Evolutionary conservation across 1,140 invertebrate genomes (phyloP).

Genomic region (Brachystomella parvula): DNA sequence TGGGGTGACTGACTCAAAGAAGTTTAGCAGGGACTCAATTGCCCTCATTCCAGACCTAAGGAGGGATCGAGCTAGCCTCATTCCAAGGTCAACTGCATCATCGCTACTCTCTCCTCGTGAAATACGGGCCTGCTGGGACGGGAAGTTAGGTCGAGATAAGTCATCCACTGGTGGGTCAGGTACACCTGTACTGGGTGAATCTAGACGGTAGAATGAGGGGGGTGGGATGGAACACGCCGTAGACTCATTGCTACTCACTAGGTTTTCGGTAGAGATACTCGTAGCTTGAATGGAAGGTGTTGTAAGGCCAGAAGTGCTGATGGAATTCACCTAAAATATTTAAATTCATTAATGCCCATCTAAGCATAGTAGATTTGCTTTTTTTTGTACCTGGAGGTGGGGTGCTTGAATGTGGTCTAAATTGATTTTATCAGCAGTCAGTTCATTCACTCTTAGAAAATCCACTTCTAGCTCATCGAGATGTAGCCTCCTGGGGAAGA

Average conservation of each 20-base stretch:
- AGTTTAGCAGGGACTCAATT: conserved; percentile 28
- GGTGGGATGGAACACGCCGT: conserved; percentile 30
- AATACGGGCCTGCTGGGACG: not conserved
- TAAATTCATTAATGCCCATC: conserved; percentile 6
- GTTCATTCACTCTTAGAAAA: conserved; percentile 33
- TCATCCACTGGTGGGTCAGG: not conserved
- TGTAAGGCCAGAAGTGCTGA: conserved; percentile 25
- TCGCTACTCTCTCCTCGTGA: conserved; percentile 13
- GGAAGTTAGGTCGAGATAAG: not conserved
- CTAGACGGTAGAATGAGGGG: conserved; percentile 31
- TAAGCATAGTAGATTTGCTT: not conserved
- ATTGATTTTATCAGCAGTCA: conserved; percentile 28
- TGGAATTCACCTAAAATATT: conserved; percentile 25
- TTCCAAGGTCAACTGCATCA: conserved; percentile 20
- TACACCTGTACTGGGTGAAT: not conserved
- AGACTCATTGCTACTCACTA: conserved; percentile 22
- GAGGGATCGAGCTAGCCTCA: conserved; percentile 27
- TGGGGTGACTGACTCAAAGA: conserved; percentile 31
- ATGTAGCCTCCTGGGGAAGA: conserved; percentile 34
- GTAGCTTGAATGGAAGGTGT: conserved; percentile 23
- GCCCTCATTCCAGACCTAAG: conserved; percentile 19
- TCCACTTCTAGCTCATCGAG: conserved; percentile 37
- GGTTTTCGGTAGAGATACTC: conserved; percentile 21
- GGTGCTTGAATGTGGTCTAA: conserved; percentile 25
- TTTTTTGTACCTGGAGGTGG: conserved; percentile 26